Percentiles rank a stretch among this genome's conserved stretches.
Evolutionary conservation across 1,140 invertebrate genomes (phyloP).

Genomic region (Meloidogyne exigua): DNA sequence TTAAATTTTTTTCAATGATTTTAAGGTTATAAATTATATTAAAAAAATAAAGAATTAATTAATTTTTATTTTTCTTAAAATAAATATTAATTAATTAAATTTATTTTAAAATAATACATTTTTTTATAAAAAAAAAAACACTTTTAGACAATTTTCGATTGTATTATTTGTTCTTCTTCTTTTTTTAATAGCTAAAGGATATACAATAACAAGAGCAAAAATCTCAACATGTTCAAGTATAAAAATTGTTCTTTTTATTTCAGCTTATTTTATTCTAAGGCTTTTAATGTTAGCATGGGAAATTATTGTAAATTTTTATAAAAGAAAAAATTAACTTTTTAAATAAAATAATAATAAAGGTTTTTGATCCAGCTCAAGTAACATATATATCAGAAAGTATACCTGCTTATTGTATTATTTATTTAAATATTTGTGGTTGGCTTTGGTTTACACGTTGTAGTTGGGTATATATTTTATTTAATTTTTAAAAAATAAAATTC

Average conservation of each 20-base stretch:
- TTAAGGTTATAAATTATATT: conserved; percentile 32
- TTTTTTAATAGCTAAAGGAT: conserved; percentile 81
- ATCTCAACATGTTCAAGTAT: conserved; percentile 72
- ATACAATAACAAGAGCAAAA: conserved; percentile 80
- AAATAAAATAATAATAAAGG: conserved; percentile 66
- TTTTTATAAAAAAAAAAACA: too few relatives aligned
- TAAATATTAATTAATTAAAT: too few relatives aligned
- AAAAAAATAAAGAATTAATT: too few relatives aligned
- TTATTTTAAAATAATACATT: too few relatives aligned
- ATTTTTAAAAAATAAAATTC: background rate
- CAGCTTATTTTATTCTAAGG: conserved; percentile 66
- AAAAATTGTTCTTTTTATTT: conserved; percentile 79
- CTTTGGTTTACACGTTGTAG: conserved; percentile 77
- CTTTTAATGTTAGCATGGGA: conserved; percentile 69
- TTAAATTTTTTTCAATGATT: conserved; percentile 70
- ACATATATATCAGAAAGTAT: conserved; percentile 84
- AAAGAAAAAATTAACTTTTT: background rate
- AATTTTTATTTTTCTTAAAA: too few relatives aligned
- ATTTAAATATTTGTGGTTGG: conserved; percentile 77
- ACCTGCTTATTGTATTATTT: conserved; percentile 79
- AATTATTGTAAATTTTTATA: conserved; percentile 27
- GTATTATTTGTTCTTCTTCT: conserved; percentile 76
- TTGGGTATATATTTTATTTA: conserved; percentile 65
- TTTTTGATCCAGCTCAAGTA: conserved; percentile 83
- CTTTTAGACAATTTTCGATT: conserved; percentile 73